phyloP scores from a whole-genome alignment of 2,113 vertebrate species.

The Neolamprologus sp. region DNA sequence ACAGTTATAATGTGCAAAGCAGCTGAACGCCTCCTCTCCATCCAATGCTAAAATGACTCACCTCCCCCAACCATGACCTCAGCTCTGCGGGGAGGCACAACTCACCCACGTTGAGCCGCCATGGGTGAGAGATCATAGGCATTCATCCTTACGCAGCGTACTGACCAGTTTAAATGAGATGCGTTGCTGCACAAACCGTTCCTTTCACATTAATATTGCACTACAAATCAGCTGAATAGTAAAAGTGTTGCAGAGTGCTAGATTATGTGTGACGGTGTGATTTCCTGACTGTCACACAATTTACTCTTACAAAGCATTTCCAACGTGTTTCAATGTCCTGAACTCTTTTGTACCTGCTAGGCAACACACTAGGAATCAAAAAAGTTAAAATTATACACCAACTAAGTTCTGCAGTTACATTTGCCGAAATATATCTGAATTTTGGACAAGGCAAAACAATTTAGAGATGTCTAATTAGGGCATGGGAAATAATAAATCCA shows the following conservation, averaged over 20 bases:
- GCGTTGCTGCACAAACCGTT: not conserved
- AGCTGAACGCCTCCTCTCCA: constrained; percentile 46
- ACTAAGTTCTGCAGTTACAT: not conserved
- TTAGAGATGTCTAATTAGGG: not conserved
- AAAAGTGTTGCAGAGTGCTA: not conserved
- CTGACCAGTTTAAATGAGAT: not conserved
- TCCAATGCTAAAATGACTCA: constrained; percentile 49
- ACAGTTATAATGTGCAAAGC: constrained; percentile 40
- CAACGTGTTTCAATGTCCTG: not conserved
- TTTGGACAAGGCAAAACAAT: not conserved
- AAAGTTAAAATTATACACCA: not conserved
- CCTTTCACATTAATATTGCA: not conserved
- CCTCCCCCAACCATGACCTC: constrained; percentile 51
- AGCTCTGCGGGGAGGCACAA: constrained; percentile 13
- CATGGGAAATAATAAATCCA: not conserved
- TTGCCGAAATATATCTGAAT: not conserved
- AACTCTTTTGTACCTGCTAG: not conserved
- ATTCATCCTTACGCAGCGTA: not conserved
- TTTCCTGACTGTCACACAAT: not conserved
- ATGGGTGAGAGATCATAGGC: not conserved
- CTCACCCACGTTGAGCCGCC: constrained; percentile 7
- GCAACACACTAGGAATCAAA: not conserved
- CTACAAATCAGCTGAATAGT: not conserved
- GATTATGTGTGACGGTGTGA: not conserved
- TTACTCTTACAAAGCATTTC: not conserved